A percentile compares a stretch with the other conserved stretches of the same genome.
phyloP scores from a whole-genome alignment of 2,113 vertebrate species.

The Heliornis fulica region DNA sequence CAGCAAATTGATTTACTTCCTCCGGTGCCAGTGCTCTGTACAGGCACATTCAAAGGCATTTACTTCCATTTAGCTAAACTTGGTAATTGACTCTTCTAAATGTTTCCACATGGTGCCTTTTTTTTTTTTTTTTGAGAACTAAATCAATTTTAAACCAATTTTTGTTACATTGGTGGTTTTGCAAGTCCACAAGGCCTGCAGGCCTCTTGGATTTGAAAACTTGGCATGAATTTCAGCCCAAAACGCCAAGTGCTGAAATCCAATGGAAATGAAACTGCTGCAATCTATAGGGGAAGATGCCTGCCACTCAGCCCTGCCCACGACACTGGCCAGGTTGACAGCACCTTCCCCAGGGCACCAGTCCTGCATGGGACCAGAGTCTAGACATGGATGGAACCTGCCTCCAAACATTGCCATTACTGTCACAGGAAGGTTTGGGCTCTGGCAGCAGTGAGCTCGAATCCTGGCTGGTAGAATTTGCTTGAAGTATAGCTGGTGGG shows the following conservation, averaged over 20 bases:
- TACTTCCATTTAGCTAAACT: constrained; percentile 40
- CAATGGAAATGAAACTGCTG: not conserved
- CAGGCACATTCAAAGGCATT: constrained; percentile 5
- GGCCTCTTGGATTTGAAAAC: constrained; percentile 50
- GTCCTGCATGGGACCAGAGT: fast-evolving
- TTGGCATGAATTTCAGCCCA: constrained; percentile 10
- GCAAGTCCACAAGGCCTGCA: constrained; percentile 40
- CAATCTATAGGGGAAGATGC: not conserved
- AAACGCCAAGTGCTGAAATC: constrained; percentile 36
- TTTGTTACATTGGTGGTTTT: constrained; percentile 60
- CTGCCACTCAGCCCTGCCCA: not conserved
- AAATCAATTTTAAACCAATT: constrained; percentile 65
- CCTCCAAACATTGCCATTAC: not conserved
- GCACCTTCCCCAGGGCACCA: not conserved
- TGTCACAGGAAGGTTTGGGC: not conserved
- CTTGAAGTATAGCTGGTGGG: not conserved
- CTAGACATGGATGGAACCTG: not conserved
- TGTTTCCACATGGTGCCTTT: constrained; percentile 54
- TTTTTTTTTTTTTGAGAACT: not conserved
- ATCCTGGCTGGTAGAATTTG: not conserved
- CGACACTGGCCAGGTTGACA: not conserved
- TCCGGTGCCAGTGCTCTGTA: not conserved
- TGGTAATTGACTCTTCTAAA: constrained; percentile 43
- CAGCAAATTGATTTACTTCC: not conserved
- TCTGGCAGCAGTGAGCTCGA: not conserved